Evolutionary conservation across 2,113 vertebrate species (phyloP).

Genomic region (Platycercus adscitus): DNA sequence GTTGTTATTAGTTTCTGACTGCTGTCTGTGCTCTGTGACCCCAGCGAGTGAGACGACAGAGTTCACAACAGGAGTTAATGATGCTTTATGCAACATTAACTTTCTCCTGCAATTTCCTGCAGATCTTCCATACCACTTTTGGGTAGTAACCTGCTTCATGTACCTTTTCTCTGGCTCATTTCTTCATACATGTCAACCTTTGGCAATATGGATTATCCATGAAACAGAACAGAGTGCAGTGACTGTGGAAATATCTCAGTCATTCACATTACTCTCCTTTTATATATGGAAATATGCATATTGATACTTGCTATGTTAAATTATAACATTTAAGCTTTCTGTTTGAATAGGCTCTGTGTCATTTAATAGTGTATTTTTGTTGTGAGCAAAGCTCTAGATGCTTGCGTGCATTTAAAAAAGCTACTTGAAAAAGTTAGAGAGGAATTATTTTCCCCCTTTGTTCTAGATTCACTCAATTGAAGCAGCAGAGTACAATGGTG

Average conservation of each 20-base stretch:
- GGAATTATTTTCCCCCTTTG: not conserved
- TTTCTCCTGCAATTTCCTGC: slow-evolving; percentile 18
- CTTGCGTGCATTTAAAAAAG: not conserved
- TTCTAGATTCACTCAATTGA: slow-evolving; percentile 40
- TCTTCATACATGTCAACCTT: slow-evolving; percentile 5
- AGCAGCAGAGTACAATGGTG: slow-evolving; percentile 64
- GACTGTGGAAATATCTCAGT: not conserved
- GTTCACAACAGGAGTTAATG: slow-evolving; percentile 31
- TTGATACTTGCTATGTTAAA: not conserved
- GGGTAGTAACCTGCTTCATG: not conserved
- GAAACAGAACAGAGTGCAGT: not conserved
- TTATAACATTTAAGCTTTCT: not conserved
- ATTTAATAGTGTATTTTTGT: not conserved
- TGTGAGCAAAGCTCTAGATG: not conserved
- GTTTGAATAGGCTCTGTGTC: not conserved
- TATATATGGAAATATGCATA: not conserved
- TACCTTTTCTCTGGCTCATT: not conserved
- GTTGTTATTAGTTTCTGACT: slow-evolving; percentile 8
- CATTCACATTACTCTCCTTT: not conserved
- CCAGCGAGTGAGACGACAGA: not conserved
- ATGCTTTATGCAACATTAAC: slow-evolving; percentile 25
- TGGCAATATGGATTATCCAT: not conserved
- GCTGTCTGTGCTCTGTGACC: not conserved
- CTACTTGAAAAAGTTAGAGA: not conserved
- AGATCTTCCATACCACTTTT: not conserved